Conservation (phyloP, 2,113 vertebrate genomes). For the Megalops atlanticus region DNA sequence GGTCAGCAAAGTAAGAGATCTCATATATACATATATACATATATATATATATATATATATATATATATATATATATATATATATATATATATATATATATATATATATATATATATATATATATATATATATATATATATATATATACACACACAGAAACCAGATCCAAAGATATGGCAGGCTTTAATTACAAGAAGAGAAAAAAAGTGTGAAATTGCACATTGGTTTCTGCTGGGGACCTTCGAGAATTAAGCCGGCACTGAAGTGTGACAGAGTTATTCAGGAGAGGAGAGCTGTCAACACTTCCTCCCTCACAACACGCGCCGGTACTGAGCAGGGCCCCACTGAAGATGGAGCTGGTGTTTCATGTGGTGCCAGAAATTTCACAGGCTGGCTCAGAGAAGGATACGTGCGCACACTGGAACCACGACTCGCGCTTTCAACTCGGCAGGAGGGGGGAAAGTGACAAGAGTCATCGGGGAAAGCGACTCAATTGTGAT, state of each 20-base stretch:
- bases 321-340: conserved; percentile 49
- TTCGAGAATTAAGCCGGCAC: conserved; percentile 68
- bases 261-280: conserved; percentile 72
- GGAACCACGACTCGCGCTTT: neutral
- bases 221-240: conserved; percentile 70
- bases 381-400: neutral
- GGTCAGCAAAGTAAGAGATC: too few relatives aligned
- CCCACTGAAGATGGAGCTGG: conserved; percentile 41
- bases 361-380: conserved; percentile 41
- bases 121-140: too few relatives aligned
- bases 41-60: too few relatives aligned
- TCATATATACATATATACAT: too few relatives aligned
- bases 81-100: too few relatives aligned
- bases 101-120: too few relatives aligned
- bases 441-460: conserved; percentile 13
- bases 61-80: too few relatives aligned
- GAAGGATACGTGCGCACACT: neutral
- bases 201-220: conserved; percentile 71
- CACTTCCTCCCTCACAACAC: conserved; percentile 64
- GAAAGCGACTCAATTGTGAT: neutral
- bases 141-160: too few relatives aligned
- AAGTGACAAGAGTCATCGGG: neutral
- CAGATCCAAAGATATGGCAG: neutral
- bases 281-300: conserved; percentile 67
- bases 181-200: conserved; percentile 34